Conservation (phyloP, 2,797 vertebrate genomes). For the Micropoecilia bifurca region DNA sequence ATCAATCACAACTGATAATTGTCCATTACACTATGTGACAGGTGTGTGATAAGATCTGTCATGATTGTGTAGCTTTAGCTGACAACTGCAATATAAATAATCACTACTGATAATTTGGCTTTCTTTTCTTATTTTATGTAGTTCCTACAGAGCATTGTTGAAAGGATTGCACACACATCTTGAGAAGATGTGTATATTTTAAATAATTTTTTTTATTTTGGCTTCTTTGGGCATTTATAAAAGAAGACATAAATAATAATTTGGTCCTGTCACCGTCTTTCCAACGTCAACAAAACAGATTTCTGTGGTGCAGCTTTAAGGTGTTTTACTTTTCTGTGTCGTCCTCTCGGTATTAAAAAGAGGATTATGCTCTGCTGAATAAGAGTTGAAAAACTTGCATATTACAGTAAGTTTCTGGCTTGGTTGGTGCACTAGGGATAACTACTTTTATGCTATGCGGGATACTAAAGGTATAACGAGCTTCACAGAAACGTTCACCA, state of each 20-base stretch:
- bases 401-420: background rate
- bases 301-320: background rate
- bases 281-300: background rate
- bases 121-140: background rate
- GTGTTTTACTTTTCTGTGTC: background rate
- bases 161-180: background rate
- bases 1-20: background rate
- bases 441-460: background rate
- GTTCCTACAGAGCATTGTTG: background rate
- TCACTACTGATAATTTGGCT: background rate
- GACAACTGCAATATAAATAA: background rate
- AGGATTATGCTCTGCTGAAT: background rate
- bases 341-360: background rate
- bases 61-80: background rate
- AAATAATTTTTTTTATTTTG: no score
- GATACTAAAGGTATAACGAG: background rate
- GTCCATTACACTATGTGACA: background rate
- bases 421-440: background rate
- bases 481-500: background rate
- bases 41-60: background rate
- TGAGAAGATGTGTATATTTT: background rate
- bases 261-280: background rate
- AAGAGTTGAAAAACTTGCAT: background rate
- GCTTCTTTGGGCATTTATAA: background rate
- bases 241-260: background rate